These are phyloP conservation scores for Holcopasites calliopsidis DNA, from an alignment of 1,140 invertebrate genomes.

Conservation along the genomic window DNA sequence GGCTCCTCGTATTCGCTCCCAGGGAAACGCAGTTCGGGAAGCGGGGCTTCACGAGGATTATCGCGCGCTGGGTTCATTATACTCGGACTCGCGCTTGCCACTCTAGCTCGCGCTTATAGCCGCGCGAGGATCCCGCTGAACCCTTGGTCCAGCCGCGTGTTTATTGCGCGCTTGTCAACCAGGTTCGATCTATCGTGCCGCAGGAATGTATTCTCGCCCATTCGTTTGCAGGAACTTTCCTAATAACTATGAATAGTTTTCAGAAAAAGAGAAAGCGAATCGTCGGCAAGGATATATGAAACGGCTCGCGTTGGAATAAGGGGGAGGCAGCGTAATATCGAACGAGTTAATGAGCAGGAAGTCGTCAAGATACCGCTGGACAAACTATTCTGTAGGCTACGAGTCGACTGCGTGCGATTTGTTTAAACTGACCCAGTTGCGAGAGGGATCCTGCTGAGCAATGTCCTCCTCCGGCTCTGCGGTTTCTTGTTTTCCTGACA, in stretches of 20 bases:
- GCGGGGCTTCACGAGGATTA: conserved; percentile 70
- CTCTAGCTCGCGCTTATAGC: conserved; percentile 39
- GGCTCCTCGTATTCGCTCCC: conserved; percentile 33
- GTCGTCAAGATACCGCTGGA: conserved; percentile 5
- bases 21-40: conserved; percentile 68
- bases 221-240: too few species aligned
- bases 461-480: background rate
- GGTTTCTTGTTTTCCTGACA: conserved; percentile 8
- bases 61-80: conserved; percentile 70
- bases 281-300: too few species aligned
- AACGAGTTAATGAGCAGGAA: background rate
- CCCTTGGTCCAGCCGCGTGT: conserved; percentile 43
- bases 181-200: conserved; percentile 26
- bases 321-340: background rate
- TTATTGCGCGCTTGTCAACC: conserved; percentile 46
- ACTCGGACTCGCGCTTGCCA: conserved; percentile 55
- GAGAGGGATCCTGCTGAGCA: conserved; percentile 13
- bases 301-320: too few species aligned
- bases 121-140: conserved; percentile 56
- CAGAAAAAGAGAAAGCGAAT: too few species aligned
- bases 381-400: background rate
- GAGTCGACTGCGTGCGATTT: background rate
- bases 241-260: too few species aligned
- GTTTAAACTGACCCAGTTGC: conserved; percentile 23
- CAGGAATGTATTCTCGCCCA: conserved; percentile 54